phyloP scores from a whole-genome alignment of 2,797 vertebrate species.

The Loris lydekkerianus region DNA sequence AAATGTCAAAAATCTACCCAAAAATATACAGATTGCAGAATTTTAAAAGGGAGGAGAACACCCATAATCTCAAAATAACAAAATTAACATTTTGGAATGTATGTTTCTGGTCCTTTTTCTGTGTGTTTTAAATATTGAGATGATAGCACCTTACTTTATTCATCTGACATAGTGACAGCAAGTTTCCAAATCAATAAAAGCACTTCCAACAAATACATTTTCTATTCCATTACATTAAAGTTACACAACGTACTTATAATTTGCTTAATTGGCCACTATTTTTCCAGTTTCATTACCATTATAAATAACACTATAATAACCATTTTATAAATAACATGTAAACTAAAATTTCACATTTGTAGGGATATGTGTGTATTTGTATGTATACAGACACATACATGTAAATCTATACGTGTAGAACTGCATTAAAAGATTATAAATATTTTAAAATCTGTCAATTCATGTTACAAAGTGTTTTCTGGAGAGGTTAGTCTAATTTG shows the following conservation, averaged over 20 bases:
- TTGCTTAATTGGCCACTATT: not conserved
- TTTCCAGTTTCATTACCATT: slow-evolving; percentile 18
- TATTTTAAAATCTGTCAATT: slow-evolving; percentile 13
- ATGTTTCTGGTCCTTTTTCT: not conserved
- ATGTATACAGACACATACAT: no score
- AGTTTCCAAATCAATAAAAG: not conserved
- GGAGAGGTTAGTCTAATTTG: not conserved
- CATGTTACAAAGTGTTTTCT: not conserved
- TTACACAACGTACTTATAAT: slow-evolving; percentile 8
- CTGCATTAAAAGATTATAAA: not conserved
- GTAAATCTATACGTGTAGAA: not conserved
- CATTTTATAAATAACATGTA: slow-evolving; percentile 21
- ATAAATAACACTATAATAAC: not conserved
- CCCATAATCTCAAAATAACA: not conserved
- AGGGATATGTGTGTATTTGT: not conserved
- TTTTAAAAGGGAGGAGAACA: not conserved
- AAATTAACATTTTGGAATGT: not conserved
- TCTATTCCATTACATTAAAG: not conserved
- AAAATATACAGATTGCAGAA: not conserved
- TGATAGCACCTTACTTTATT: not conserved
- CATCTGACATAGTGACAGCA: not conserved
- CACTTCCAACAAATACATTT: not conserved
- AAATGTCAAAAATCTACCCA: not conserved
- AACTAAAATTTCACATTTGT: slow-evolving; percentile 26
- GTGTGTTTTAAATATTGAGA: not conserved